Evolutionary conservation across 2,888 invertebrate genomes (phyloP).

Genomic region (Protophormia terraenovae): DNA sequence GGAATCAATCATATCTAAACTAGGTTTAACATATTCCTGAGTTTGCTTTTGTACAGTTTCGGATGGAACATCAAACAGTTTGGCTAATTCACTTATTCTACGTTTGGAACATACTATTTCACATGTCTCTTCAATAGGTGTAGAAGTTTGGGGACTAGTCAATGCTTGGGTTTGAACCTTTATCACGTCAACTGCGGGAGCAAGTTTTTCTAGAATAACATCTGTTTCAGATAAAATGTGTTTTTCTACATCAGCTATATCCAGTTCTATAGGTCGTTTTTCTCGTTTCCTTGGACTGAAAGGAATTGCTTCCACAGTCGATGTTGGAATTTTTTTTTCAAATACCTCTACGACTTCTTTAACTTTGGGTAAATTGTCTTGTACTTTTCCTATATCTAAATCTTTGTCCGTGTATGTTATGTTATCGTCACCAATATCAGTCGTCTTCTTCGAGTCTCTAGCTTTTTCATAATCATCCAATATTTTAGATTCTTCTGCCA

Average conservation of each 20-base stretch:
- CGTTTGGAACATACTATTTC: conserved; percentile 75
- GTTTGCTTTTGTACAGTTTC: conserved; percentile 40
- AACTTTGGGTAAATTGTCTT: conserved; percentile 81
- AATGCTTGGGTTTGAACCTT: background rate
- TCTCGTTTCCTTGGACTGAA: conserved; percentile 77
- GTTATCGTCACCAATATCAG: background rate
- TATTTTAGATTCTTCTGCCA: conserved; percentile 72
- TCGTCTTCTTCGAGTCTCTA: conserved; percentile 61
- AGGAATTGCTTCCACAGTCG: conserved; percentile 70
- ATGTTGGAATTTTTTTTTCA: conserved; percentile 79
- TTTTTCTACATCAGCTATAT: conserved; percentile 71
- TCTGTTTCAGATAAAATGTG: conserved; percentile 74
- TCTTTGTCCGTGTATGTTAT: background rate
- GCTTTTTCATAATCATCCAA: background rate
- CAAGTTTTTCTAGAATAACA: conserved; percentile 71
- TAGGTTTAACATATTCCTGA: conserved; percentile 42
- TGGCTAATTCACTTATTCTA: conserved; percentile 72
- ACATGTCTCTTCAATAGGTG: conserved; percentile 72
- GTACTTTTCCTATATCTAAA: background rate
- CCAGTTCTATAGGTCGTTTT: conserved; percentile 65
- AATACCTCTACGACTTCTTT: conserved; percentile 83
- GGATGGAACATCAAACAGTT: conserved; percentile 66
- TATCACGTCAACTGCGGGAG: background rate
- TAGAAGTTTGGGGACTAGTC: conserved; percentile 37
- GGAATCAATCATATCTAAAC: conserved; percentile 19